A percentile compares a stretch with the other conserved stretches of the same genome.
Conservation (phyloP, 2,797 vertebrate genomes). For the Eospalax fontanierii region DNA sequence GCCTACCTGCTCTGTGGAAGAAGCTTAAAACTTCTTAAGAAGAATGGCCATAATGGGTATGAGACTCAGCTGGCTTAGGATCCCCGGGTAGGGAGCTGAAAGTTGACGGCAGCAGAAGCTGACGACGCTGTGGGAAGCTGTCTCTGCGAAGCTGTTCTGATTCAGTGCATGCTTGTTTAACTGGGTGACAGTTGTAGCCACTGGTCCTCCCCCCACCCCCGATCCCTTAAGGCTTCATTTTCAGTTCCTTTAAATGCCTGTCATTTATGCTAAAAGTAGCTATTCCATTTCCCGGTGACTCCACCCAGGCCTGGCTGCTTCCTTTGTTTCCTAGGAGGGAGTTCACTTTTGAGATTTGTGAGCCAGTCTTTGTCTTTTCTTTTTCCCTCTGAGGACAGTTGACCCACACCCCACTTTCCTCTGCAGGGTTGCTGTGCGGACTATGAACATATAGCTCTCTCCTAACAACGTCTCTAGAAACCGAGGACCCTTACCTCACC, state of each 20-base stretch:
- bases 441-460: neutral
- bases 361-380: conserved; percentile 66
- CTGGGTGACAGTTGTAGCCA: neutral
- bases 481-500: no score
- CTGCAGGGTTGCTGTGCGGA: neutral
- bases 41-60: neutral
- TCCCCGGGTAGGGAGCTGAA: neutral
- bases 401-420: neutral
- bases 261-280: conserved; percentile 79
- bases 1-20: neutral
- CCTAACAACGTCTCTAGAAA: neutral
- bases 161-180: neutral
- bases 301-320: conserved; percentile 40
- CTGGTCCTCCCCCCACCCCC: neutral
- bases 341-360: conserved; percentile 23
- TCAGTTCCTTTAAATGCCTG: conserved; percentile 69
- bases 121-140: neutral
- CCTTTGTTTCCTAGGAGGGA: conserved; percentile 53
- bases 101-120: neutral
- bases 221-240: conserved; percentile 30
- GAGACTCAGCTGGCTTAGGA: neutral
- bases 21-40: neutral
- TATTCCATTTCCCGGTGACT: conserved; percentile 66
- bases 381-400: neutral
- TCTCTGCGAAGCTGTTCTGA: neutral